Evolutionary conservation across 2,113 vertebrate genomes (phyloP).

Genomic region (Cebus imitator): DNA sequence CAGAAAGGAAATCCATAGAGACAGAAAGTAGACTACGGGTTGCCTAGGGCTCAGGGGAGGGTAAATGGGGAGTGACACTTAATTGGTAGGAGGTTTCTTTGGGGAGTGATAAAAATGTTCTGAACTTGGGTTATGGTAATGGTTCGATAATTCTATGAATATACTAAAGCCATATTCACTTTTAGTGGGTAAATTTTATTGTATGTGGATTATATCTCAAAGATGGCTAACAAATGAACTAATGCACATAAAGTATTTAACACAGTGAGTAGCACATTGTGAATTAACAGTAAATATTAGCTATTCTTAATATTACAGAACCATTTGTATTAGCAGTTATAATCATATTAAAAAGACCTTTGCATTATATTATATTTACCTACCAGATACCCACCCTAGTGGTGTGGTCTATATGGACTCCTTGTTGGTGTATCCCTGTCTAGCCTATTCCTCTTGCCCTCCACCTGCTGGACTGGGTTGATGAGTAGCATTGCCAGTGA

Average conservation of each 20-base stretch:
- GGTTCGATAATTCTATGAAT: neutral
- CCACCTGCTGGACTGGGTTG: neutral
- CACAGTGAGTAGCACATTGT: neutral
- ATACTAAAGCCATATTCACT: neutral
- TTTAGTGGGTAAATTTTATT: neutral
- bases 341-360: neutral
- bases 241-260: neutral
- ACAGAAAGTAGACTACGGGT: neutral
- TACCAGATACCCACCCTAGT: neutral
- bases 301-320: neutral
- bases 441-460: neutral
- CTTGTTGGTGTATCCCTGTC: neutral
- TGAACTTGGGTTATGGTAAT: neutral
- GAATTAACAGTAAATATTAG: neutral
- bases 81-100: neutral
- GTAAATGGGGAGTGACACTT: neutral
- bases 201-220: neutral
- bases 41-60: neutral
- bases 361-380: neutral
- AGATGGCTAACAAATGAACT: constrained; percentile 30
- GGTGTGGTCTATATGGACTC: neutral
- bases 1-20: neutral
- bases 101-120: neutral
- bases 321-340: neutral
- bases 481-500: neutral